Base-by-base conservation (phyloP, 2,888 invertebrate genomes). In the Ctena decussata region DNA sequence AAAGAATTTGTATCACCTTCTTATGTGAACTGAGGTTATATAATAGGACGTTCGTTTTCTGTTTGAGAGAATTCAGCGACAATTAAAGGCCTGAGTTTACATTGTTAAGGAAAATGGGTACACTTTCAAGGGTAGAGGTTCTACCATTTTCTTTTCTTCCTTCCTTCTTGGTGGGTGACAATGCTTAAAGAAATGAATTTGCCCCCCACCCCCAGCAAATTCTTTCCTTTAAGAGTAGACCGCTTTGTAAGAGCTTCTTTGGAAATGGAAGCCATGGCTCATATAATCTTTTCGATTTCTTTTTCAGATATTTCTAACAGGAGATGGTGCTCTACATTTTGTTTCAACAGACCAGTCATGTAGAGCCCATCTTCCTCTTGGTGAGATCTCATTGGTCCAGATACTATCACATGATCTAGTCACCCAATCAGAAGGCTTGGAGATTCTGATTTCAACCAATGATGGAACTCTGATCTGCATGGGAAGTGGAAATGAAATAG, bases 391-490 rank as follows among this genome's bases (percentile, higher is more conserved):
- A 75, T 91, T 94, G 90, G 94, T 94, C 18, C 92, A 94, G 77
- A 87, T 94, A 11, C 77, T 94, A 76, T 91, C 93, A 82, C 93
- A 93, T 89, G 94, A 95, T 83, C 84, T 94, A 12, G 90, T 94
- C n/a, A 89, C 85, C 41, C 86, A 89, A 71, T 90, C 92, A 80
- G 90, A 92, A 44, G 94, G 94, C 8, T 46, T 93, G 60, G 94
- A 95, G 89, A 69, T 94, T 27, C 86, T 95, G 24, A 90, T 94
- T 32, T 90, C 95, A 21, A 94, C 94, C 32, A 93, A 90, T 77
- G 95, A 95, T 84, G 95, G 95, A 30, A 92, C 94, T 60, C 77
- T 95, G n/a, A 90, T 95, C 32, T 95, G 94, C 82, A 85, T 95
- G 65, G 94, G 94, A 21, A 90, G 87, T 12, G 90, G 92, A 21